phyloP scores from a whole-genome alignment of 2,113 vertebrate species.

The Columba livia region DNA sequence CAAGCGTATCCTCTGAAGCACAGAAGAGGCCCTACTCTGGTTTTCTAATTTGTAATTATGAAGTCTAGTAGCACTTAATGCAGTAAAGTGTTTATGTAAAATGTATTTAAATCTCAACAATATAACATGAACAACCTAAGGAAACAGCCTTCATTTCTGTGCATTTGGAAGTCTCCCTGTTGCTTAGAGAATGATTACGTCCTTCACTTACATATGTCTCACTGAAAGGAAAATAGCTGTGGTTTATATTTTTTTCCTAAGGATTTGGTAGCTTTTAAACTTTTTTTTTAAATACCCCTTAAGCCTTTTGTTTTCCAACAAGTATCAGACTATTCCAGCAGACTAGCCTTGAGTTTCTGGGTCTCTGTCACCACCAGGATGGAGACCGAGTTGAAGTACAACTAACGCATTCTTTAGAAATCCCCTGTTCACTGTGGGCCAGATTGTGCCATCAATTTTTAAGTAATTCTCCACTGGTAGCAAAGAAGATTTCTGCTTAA shows the following conservation, averaged over 20 bases:
- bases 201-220: background rate
- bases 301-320: background rate
- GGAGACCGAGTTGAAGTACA: background rate
- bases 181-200: background rate
- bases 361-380: background rate
- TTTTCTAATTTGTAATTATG: background rate
- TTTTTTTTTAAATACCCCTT: background rate
- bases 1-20: background rate
- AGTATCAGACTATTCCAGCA: background rate
- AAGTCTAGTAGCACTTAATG: background rate
- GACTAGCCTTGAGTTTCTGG: background rate
- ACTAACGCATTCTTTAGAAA: background rate
- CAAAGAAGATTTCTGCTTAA: constrained; percentile 35
- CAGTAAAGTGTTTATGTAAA: background rate
- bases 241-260: background rate
- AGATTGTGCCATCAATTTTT: constrained; percentile 62
- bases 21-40: background rate
- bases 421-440: background rate
- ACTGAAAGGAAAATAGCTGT: background rate
- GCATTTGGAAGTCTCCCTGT: background rate
- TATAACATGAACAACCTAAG: background rate
- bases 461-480: constrained; percentile 14
- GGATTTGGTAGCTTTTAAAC: background rate
- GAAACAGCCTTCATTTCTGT: background rate
- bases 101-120: background rate